These are phyloP conservation scores for Nemurella pictetii DNA, from an alignment of 2,888 invertebrate genomes.

Conservation along the genomic window DNA sequence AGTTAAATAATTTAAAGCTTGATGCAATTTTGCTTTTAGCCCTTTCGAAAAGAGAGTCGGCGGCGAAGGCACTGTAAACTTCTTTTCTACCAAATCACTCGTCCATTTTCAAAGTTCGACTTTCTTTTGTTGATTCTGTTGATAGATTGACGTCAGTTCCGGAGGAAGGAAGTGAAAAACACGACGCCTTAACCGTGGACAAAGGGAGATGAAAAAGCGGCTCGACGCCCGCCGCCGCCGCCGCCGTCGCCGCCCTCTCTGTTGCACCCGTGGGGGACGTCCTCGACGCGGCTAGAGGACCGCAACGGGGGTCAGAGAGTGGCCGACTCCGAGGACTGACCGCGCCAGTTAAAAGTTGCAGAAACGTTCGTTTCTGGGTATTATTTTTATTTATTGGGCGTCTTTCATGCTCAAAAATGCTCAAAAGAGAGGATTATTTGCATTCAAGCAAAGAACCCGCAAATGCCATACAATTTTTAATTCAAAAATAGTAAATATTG, in stretches of 20 bases:
- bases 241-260: not conserved
- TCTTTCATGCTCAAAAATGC: too few relatives aligned
- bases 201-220: conserved; percentile 25
- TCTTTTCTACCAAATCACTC: conserved; percentile 12
- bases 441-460: too few relatives aligned
- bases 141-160: conserved; percentile 25
- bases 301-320: not conserved
- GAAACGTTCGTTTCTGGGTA: too few relatives aligned
- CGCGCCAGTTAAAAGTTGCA: too few relatives aligned
- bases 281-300: not conserved
- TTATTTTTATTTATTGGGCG: too few relatives aligned
- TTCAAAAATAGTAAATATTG: too few relatives aligned
- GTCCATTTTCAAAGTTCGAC: conserved; percentile 19
- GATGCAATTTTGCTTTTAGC: conserved; percentile 20
- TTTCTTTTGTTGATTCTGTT: conserved; percentile 31
- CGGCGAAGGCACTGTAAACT: not conserved
- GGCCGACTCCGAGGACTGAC: not conserved
- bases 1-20: conserved; percentile 23
- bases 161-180: conserved; percentile 27
- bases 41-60: not conserved
- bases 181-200: conserved; percentile 22
- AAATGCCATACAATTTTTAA: too few relatives aligned
- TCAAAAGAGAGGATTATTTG: too few relatives aligned
- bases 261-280: not conserved
- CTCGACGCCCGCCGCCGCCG: not conserved